Conservation (phyloP, 2,888 invertebrate species). For the Nephrotoma appendiculata region DNA sequence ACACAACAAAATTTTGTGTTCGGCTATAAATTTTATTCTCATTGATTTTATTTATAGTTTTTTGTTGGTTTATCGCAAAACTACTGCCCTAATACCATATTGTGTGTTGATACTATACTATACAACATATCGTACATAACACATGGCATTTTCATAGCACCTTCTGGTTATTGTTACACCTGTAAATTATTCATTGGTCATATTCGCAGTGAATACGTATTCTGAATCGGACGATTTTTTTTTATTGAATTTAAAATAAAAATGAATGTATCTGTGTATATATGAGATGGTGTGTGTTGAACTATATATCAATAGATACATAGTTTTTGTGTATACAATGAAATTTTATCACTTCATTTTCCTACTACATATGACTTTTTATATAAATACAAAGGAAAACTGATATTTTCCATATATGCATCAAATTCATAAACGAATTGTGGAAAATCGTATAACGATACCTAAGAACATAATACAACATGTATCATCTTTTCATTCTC, state of each 20-base stretch:
- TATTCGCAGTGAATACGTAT: background rate
- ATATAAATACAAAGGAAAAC: background rate
- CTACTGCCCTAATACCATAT: background rate
- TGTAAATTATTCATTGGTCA: background rate
- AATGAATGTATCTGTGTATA: background rate
- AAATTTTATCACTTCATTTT: too few species aligned
- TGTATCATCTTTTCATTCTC: background rate
- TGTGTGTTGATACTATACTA: background rate
- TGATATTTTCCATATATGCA: background rate
- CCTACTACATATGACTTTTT: too few species aligned
- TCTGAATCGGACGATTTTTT: background rate
- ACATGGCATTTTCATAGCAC: background rate
- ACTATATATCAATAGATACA: too few species aligned
- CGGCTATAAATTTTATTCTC: background rate
- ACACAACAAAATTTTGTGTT: background rate
- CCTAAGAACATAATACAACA: background rate
- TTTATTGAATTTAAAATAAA: background rate
- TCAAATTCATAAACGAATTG: background rate
- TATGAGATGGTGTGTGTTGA: background rate
- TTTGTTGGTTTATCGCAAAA: background rate
- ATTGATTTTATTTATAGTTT: background rate
- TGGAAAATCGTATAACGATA: background rate
- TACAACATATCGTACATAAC: background rate
- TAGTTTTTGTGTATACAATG: too few species aligned
- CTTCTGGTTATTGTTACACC: background rate